phyloP scores from a whole-genome alignment of 2,888 invertebrate species.

The Dascillus cervinus region DNA sequence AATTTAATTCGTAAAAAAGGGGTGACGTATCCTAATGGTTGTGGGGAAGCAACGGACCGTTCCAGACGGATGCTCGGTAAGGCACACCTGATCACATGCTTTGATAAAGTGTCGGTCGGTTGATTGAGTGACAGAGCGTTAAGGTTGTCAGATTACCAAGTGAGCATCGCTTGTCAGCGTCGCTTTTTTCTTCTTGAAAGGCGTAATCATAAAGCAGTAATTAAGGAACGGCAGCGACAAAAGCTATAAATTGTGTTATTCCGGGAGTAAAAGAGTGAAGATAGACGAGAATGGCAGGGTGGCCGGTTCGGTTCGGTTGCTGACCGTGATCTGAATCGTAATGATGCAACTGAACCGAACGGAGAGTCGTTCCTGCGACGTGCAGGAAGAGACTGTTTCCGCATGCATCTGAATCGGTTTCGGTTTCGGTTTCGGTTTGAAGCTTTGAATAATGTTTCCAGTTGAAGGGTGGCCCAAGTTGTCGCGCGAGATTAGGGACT shows the following conservation, averaged over 20 bases:
- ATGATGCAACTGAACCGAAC: slow-evolving; percentile 27
- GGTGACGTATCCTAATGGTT: slow-evolving; percentile 14
- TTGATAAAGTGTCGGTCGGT: slow-evolving; percentile 25
- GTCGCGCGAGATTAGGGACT: slow-evolving; percentile 9
- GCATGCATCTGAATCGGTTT: not conserved
- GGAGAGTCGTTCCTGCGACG: too few species aligned
- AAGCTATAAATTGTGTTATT: slow-evolving; percentile 40
- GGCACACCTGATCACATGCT: slow-evolving; percentile 24
- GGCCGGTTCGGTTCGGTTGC: slow-evolving; percentile 36
- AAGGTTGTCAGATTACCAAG: slow-evolving; percentile 21
- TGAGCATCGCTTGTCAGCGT: too few species aligned
- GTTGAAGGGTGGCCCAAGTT: slow-evolving; percentile 9
- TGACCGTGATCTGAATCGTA: slow-evolving; percentile 41
- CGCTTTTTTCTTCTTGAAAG: too few species aligned
- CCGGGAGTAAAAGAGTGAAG: slow-evolving; percentile 37
- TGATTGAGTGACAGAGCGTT: slow-evolving; percentile 25
- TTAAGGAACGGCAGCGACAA: too few species aligned
- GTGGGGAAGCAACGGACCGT: slow-evolving; percentile 16
- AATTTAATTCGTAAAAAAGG: too few species aligned
- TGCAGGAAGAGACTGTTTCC: not conserved
- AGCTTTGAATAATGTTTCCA: slow-evolving; percentile 3
- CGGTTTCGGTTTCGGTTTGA: not conserved
- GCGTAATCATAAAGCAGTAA: slow-evolving; percentile 3
- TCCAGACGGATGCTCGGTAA: slow-evolving; percentile 16
- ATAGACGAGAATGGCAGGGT: slow-evolving; percentile 41